Evolutionary conservation across 92 coral and sea anemone species (phyloP), one percentile per base, ranked within the genome.

Genomic region (Umimayanthus chanpuru): DNA sequence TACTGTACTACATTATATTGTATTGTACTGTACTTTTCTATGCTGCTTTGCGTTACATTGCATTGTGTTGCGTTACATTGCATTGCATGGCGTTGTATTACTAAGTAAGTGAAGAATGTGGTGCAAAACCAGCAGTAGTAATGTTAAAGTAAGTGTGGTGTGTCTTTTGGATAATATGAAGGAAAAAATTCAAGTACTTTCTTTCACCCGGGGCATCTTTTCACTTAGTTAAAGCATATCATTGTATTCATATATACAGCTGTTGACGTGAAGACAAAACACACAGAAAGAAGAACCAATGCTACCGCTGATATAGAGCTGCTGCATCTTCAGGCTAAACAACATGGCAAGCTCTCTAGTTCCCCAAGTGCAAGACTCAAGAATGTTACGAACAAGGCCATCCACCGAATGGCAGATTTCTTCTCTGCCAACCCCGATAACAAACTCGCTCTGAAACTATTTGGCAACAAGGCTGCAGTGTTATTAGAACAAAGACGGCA

Each of bases 381-480:
- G 74, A 82, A 76, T 29, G 67, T 79, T 4, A 85, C 85, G 7
- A 18, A 47, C 74, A 74, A 78, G 23, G 90, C 92, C 2, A 14
- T 93, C 7, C 11, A 85, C 18, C 80, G 86, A 71, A 23, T 95
- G 12, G 77, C 81, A 30, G 98, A 96, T 40, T 85, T 97, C 28
- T 97, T 97, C 67, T 88, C 90, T 0, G 99, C 98, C 74, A 97
- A 92, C 81, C 95, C 99, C 3, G 99, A 97, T 72, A 97, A 97
- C 89, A 97, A 97, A 56, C 96, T 97, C 74, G 99, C 99, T 26
- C 89, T 97, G 5, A 97, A 97, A 77, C 94, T 97, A 18, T 97
- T 90, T 75, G 99, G 99, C 16, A 97, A 97, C 90, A 96, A 97
- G 76, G 99, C 99, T 6, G 99, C 99, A 4, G 99, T 97, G 16